phyloP scores from a whole-genome alignment of 2,113 vertebrate species.

The Tichodroma muraria region DNA sequence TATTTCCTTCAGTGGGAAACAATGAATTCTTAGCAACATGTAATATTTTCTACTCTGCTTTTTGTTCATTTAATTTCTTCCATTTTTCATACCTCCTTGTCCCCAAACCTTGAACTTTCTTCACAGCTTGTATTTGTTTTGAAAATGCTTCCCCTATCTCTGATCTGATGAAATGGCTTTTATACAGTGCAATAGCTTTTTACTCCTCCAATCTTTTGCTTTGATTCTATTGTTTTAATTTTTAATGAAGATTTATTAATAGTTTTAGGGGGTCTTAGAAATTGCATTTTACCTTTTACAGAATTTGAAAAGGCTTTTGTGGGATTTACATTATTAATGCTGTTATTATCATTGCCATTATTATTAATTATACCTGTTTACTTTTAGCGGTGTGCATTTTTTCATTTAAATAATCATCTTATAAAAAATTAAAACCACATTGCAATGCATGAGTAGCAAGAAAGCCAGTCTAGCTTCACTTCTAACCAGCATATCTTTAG shows the following conservation, averaged over 20 bases:
- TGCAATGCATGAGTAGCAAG: background rate
- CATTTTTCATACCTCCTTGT: background rate
- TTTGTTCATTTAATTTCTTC: background rate
- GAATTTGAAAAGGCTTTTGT: background rate
- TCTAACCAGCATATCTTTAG: background rate
- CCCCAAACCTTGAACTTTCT: background rate
- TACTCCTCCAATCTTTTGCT: background rate
- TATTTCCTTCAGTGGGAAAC: background rate
- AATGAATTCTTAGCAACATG: background rate
- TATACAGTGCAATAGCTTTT: background rate
- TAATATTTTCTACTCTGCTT: background rate
- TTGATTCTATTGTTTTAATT: constrained; percentile 7
- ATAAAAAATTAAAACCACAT: background rate
- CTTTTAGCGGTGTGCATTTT: background rate
- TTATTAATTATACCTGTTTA: constrained; percentile 23
- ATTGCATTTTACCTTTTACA: background rate
- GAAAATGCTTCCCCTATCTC: background rate
- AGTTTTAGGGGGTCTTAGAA: background rate
- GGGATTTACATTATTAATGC: constrained; percentile 40
- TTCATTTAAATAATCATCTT: background rate
- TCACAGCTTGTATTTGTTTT: background rate
- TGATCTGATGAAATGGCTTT: background rate
- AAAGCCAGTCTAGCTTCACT: background rate
- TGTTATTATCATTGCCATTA: background rate
- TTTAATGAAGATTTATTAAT: constrained; percentile 41